Percentiles rank a stretch among this genome's conserved stretches.
phyloP scores from a whole-genome alignment of 2,797 vertebrate genomes.

The Lutra lutra region DNA sequence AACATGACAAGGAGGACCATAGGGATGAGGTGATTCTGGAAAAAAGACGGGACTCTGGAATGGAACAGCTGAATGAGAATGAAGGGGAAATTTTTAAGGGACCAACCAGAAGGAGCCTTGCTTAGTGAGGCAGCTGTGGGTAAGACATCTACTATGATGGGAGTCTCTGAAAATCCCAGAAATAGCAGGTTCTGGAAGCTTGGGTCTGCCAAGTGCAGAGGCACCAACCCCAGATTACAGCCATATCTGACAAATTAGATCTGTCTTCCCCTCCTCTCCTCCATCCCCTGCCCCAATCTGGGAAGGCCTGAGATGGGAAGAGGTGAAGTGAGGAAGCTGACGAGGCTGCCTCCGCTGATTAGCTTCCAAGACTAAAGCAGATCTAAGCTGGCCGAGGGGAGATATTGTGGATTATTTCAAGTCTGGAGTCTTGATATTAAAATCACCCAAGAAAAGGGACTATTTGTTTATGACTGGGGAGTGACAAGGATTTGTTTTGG shows the following conservation, averaged over 20 bases:
- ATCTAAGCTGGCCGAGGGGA: background rate
- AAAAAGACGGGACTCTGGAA: background rate
- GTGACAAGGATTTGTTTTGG: background rate
- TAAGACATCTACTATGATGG: background rate
- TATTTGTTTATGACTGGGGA: background rate
- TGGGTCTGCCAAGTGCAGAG: background rate
- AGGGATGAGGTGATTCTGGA: background rate
- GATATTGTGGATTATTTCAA: background rate
- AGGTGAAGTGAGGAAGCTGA: background rate
- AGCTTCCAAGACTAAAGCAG: background rate
- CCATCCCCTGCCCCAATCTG: background rate
- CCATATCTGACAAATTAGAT: background rate
- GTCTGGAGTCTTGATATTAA: background rate
- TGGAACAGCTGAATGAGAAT: background rate
- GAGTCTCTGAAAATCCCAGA: background rate
- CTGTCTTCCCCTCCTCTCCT: background rate
- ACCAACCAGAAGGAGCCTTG: background rate
- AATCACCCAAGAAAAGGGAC: background rate
- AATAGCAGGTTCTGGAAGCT: background rate
- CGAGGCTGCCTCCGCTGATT: background rate
- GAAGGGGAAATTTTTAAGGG: background rate
- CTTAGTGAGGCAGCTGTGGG: background rate
- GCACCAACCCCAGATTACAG: background rate
- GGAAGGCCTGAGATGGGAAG: background rate
- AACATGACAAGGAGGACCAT: background rate